Conservation (phyloP, 1,140 invertebrate genomes). For the Zaprionus ghesquierei region DNA sequence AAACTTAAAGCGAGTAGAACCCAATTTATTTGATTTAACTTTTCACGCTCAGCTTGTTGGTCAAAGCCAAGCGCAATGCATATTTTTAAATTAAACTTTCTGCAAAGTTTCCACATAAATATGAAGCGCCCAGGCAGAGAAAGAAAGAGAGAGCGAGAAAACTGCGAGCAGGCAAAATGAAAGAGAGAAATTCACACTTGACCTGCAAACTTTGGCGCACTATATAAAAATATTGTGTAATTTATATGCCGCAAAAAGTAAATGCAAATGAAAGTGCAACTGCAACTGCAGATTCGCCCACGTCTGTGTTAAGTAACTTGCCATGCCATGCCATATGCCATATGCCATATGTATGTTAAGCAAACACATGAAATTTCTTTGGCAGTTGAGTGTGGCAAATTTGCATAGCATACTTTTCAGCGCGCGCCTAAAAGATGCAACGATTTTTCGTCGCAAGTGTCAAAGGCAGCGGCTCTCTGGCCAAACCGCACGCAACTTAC, state of each 20-base stretch:
- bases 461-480: slow-evolving; percentile 47
- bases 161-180: not conserved
- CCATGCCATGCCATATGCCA: too few relatives aligned
- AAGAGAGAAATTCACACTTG: slow-evolving; percentile 62
- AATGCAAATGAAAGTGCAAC: slow-evolving; percentile 23
- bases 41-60: not conserved
- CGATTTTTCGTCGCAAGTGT: slow-evolving; percentile 29
- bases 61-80: slow-evolving; percentile 28
- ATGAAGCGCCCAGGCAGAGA: slow-evolving; percentile 16
- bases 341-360: too few relatives aligned
- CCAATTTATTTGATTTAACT: slow-evolving; percentile 51
- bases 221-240: slow-evolving; percentile 49
- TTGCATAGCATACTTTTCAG: slow-evolving; percentile 56
- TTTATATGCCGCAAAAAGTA: slow-evolving; percentile 42
- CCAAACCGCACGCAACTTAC: slow-evolving; percentile 12
- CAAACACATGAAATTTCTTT: slow-evolving; percentile 26
- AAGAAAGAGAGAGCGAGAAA: slow-evolving; percentile 4
- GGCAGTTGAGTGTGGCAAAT: slow-evolving; percentile 25
- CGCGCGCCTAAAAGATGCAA: slow-evolving; percentile 9
- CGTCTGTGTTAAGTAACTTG: not conserved
- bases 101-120: slow-evolving; percentile 56
- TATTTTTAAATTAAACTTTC: slow-evolving; percentile 60
- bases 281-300: not conserved
- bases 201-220: slow-evolving; percentile 48
- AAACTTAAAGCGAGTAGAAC: slow-evolving; percentile 11